phyloP scores from a whole-genome alignment of 2,113 vertebrate species.

The Ceyx melanurus region DNA sequence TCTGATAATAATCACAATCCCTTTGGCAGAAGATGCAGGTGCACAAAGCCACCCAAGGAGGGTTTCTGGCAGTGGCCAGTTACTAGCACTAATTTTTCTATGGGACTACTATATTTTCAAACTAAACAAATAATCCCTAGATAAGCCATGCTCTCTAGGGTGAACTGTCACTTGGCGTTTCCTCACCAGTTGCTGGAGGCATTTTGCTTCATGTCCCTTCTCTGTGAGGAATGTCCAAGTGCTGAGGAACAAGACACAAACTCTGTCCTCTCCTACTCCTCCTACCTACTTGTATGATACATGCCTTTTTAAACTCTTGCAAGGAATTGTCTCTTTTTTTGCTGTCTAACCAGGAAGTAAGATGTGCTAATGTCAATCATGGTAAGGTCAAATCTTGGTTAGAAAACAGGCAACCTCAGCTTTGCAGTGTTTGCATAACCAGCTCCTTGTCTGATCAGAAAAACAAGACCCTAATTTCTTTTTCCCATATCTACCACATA shows the following conservation, averaged over 20 bases:
- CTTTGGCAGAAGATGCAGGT: background rate
- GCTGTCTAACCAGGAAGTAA: background rate
- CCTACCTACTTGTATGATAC: background rate
- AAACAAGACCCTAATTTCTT: background rate
- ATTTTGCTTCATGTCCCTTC: background rate
- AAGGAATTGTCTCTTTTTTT: background rate
- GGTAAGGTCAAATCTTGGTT: background rate
- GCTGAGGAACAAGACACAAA: background rate
- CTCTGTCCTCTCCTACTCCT: background rate
- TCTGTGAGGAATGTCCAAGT: rapidly evolving
- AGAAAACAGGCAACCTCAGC: background rate
- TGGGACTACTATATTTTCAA: background rate
- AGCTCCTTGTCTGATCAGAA: background rate
- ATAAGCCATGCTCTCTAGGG: background rate
- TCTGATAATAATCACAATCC: background rate
- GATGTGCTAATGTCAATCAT: background rate
- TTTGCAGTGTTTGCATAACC: background rate
- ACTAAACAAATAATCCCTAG: background rate
- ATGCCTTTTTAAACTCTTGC: background rate
- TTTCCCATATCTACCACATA: background rate
- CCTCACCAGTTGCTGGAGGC: rapidly evolving
- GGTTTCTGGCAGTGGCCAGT: background rate
- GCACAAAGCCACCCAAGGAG: background rate
- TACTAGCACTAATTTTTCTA: background rate
- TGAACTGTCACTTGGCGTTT: background rate